Evolutionary conservation across 1,140 invertebrate species (phyloP), one percentile per base, ranked within the genome.

Genomic region (Nymphalis io): DNA sequence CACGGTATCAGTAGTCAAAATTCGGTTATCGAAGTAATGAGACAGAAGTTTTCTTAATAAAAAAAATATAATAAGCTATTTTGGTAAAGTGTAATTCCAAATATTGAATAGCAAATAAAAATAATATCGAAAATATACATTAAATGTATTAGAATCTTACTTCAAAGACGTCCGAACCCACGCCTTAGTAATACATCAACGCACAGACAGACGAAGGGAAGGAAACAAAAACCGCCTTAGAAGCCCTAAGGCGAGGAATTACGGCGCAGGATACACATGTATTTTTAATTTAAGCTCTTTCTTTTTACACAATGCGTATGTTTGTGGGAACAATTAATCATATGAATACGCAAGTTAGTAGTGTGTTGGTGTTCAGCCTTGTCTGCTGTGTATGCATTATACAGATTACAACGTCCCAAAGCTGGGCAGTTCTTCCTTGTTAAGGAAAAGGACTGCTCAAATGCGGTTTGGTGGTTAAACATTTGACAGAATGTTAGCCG

Each of bases 171-270:
- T 70, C 68, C 27, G 13, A 59, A 53, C 12, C 18, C 13, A 23
- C 60, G 40, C 40, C 53, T 13, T 20, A 33, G 46, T 59, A 69
- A 70, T 70, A 70, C 42, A 70, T 70, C 68, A 70, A 33, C 65
- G 18, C 21, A 23, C 48, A 33, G 66, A 61, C 53, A 38, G 62
- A 38, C 57, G 53, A 16, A 59, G 18, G 61, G 61, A 38, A 40
- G 4, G 16, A 40, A 63, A 63, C 48, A 39, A 58, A 65, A 65
- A 38, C 51, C 15, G n/a, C 39, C 62, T 65, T 65, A 39, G 33
- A 15, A 23, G 38, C 62, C 62, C 62, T 65, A 18, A 65, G 33
- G 62, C 38, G 4, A 64, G 11, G 44, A 23, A 38, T 39, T 51
- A 15, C 59, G 44, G 21, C 18, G n/a, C 16, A 18, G 33, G 39